A percentile compares a stretch with the other conserved stretches of the same genome.
These are phyloP conservation scores for Anastrepha obliqua DNA, from an alignment of 1,140 invertebrate species.

Conservation along the genomic window DNA sequence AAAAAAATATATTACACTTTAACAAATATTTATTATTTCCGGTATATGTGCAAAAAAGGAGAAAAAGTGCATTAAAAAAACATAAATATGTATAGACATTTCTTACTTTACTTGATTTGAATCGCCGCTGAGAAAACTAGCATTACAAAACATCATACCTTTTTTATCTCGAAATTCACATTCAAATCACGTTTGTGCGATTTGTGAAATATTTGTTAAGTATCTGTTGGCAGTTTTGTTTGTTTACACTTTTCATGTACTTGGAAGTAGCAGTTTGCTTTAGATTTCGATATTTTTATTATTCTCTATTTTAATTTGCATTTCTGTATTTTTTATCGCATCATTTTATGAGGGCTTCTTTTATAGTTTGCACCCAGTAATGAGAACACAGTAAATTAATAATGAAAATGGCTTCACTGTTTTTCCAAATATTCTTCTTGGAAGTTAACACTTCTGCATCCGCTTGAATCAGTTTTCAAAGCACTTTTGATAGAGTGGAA, in stretches of 20 bases:
- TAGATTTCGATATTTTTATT: neutral
- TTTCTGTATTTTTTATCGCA: too few relatives aligned
- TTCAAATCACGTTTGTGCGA: slow-evolving; percentile 6
- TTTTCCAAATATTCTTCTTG: too few relatives aligned
- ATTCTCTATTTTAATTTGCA: too few relatives aligned
- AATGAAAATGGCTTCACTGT: too few relatives aligned
- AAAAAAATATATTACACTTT: neutral
- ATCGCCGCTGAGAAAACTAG: neutral
- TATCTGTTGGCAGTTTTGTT: neutral
- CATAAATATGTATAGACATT: neutral
- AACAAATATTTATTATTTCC: neutral
- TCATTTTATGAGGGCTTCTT: too few relatives aligned
- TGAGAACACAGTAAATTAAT: too few relatives aligned
- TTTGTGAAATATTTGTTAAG: slow-evolving; percentile 6
- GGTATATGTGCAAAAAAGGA: neutral
- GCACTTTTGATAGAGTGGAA: too few relatives aligned
- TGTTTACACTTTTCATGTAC: neutral
- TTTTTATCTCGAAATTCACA: neutral
- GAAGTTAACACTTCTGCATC: too few relatives aligned
- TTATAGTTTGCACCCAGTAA: too few relatives aligned
- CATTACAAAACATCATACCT: neutral
- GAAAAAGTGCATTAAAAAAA: neutral
- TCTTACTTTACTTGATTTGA: neutral
- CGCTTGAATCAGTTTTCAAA: too few relatives aligned
- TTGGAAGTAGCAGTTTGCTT: neutral